A percentile compares a stretch with the other conserved stretches of the same genome.
Conservation (phyloP, 2,888 invertebrate genomes). For the Cyclophora punctaria region DNA sequence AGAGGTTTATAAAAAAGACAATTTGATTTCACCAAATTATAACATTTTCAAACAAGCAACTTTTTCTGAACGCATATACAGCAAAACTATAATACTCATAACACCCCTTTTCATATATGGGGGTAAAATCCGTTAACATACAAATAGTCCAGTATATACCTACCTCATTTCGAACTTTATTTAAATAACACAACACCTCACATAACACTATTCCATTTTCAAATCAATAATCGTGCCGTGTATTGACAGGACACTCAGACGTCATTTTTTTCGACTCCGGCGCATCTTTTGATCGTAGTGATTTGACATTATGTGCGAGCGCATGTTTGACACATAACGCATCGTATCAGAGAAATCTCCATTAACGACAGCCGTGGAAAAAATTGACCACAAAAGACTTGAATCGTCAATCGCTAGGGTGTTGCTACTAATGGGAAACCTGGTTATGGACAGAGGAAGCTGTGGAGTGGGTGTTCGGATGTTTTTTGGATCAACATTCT, state of each 20-base stretch:
- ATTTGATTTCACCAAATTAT: too few relatives aligned
- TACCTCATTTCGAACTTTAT: too few relatives aligned
- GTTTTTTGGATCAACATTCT: too few relatives aligned
- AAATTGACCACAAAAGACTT: constrained; percentile 60
- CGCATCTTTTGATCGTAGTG: constrained; percentile 62
- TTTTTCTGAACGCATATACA: too few relatives aligned
- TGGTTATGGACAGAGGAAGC: constrained; percentile 18
- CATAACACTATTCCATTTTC: too few relatives aligned
- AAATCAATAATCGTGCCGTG: constrained; percentile 33
- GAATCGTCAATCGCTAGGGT: constrained; percentile 68
- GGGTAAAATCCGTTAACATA: too few relatives aligned
- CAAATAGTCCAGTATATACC: too few relatives aligned
- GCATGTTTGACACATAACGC: constrained; percentile 55
- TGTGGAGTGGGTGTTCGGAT: constrained; percentile 23
- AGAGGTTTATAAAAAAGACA: too few relatives aligned
- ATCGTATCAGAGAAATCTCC: constrained; percentile 60
- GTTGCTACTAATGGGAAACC: constrained; percentile 64
- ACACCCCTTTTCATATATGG: too few relatives aligned
- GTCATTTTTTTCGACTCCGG: constrained; percentile 29
- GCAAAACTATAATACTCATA: too few relatives aligned
- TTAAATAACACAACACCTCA: too few relatives aligned
- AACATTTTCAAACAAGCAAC: too few relatives aligned
- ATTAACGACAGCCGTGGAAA: constrained; percentile 65
- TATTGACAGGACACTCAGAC: constrained; percentile 50
- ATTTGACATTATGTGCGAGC: constrained; percentile 57